Percentiles rank a stretch among this genome's conserved stretches.
Evolutionary conservation across 2,888 invertebrate species (phyloP).

Genomic region (Acronicta aceris): DNA sequence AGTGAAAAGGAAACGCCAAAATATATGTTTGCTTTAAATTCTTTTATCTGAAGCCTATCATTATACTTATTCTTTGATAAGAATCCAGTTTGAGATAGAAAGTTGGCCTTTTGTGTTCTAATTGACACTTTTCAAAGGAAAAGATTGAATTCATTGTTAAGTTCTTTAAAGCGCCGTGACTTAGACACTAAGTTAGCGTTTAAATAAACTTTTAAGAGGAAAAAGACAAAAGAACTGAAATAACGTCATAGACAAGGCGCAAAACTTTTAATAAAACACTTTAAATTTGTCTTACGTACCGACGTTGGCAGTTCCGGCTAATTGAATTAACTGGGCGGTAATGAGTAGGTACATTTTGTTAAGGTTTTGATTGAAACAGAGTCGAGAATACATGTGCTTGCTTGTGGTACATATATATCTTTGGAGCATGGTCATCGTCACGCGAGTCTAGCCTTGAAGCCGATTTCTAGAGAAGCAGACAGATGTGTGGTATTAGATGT

Average conservation of each 20-base stretch:
- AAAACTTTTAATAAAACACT: constrained; percentile 72
- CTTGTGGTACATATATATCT: background rate
- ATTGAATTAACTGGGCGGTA: constrained; percentile 52
- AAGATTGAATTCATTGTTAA: constrained; percentile 70
- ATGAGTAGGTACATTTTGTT: constrained; percentile 37
- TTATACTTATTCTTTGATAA: constrained; percentile 54
- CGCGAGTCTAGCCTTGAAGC: constrained; percentile 37
- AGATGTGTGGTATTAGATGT: constrained; percentile 13
- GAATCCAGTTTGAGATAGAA: constrained; percentile 58
- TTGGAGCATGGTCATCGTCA: constrained; percentile 17
- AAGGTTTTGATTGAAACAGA: constrained; percentile 45
- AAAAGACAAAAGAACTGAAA: constrained; percentile 62
- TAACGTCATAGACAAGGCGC: constrained; percentile 66
- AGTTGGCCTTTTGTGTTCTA: constrained; percentile 62
- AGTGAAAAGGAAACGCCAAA: constrained; percentile 48
- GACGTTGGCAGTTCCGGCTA: constrained; percentile 49
- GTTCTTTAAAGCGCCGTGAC: constrained; percentile 66
- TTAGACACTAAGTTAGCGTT: constrained; percentile 68
- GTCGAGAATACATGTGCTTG: constrained; percentile 18
- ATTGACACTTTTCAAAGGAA: constrained; percentile 64
- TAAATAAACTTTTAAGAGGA: constrained; percentile 66
- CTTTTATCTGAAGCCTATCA: constrained; percentile 52
- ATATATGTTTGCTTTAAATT: constrained; percentile 54
- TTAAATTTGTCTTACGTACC: constrained; percentile 64
- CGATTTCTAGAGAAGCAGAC: constrained; percentile 32